Evolutionary conservation across 92 coral and sea anemone genomes (phyloP).

Genomic region (Parazoanthus atlanticus): DNA sequence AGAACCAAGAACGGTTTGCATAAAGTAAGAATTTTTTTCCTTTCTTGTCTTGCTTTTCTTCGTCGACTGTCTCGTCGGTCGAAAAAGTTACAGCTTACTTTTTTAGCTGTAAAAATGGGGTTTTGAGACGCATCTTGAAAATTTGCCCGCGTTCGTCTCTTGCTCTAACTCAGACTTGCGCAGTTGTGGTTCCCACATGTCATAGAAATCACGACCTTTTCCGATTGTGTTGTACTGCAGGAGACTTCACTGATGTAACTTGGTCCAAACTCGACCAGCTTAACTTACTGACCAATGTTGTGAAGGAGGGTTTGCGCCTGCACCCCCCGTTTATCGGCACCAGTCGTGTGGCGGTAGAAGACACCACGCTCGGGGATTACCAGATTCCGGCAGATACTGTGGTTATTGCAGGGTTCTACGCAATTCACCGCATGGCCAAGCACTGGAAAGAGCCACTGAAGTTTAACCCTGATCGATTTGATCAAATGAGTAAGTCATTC

Average conservation of each 20-base stretch:
- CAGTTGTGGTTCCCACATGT: too few relatives aligned
- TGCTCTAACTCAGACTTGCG: too few relatives aligned
- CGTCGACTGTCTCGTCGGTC: too few relatives aligned
- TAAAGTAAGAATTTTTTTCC: too few relatives aligned
- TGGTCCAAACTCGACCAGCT: slow-evolving; percentile 32
- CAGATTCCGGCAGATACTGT: slow-evolving; percentile 60
- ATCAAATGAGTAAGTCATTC: slow-evolving; percentile 54
- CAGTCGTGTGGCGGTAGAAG: slow-evolving; percentile 54
- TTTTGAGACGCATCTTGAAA: too few relatives aligned
- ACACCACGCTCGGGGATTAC: slow-evolving; percentile 63
- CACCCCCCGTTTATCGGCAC: slow-evolving; percentile 67
- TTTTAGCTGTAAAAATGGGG: too few relatives aligned
- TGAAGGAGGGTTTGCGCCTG: slow-evolving; percentile 72
- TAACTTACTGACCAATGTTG: slow-evolving; percentile 11
- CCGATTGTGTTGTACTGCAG: background rate
- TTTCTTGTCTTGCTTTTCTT: too few relatives aligned
- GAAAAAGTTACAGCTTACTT: too few relatives aligned
- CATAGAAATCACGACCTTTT: background rate
- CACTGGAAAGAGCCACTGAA: slow-evolving; percentile 66
- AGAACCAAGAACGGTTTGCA: too few relatives aligned
- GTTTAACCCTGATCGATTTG: slow-evolving; percentile 70
- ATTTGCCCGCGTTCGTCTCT: too few relatives aligned
- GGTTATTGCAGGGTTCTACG: slow-evolving; percentile 49
- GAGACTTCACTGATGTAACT: slow-evolving; percentile 17
- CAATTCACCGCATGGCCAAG: slow-evolving; percentile 53